Conservation (phyloP, 2,797 vertebrate species). For the Sebastes umbrosus region DNA sequence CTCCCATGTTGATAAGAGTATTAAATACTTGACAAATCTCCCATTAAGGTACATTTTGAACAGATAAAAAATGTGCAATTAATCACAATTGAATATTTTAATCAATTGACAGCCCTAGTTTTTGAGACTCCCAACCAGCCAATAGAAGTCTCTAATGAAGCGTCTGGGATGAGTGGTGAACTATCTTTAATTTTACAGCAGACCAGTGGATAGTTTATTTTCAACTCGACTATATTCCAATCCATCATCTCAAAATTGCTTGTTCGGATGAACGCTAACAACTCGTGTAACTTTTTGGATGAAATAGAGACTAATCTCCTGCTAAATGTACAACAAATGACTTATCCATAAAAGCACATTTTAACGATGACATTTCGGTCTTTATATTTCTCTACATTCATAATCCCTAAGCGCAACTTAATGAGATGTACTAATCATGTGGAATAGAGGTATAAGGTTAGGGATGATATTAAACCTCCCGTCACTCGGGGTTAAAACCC, state of each 20-base stretch:
- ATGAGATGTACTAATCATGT: constrained; percentile 32
- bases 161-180: neutral
- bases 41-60: too few species aligned
- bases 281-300: neutral
- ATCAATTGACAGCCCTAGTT: too few species aligned
- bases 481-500: constrained; percentile 44
- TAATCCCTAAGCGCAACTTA: constrained; percentile 33
- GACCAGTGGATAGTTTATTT: neutral
- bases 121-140: neutral
- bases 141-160: neutral
- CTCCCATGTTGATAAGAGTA: too few species aligned
- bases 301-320: constrained; percentile 26
- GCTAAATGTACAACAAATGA: constrained; percentile 30
- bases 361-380: constrained; percentile 18
- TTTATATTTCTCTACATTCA: constrained; percentile 10
- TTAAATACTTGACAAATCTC: too few species aligned
- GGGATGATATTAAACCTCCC: neutral
- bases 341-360: constrained; percentile 7
- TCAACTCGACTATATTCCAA: constrained; percentile 3
- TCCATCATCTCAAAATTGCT: constrained; percentile 23
- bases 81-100: too few species aligned
- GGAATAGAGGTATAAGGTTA: constrained; percentile 26
- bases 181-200: neutral
- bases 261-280: constrained; percentile 14
- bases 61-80: too few species aligned